Evolutionary conservation across 2,113 vertebrate genomes (phyloP).

Genomic region (Ellobius talpinus): DNA sequence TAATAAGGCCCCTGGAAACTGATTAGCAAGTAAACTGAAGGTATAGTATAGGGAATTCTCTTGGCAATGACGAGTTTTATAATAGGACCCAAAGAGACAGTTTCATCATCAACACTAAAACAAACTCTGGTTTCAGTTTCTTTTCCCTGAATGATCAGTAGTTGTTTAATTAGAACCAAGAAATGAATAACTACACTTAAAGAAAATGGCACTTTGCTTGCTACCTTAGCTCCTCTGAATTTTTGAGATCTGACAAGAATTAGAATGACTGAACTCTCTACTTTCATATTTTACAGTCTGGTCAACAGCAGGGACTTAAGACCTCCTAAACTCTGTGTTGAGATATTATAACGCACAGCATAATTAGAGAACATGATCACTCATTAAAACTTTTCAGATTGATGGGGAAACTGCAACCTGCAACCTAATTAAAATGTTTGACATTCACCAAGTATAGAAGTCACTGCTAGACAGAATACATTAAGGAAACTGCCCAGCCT

Average conservation of each 20-base stretch:
- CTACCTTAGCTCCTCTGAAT: neutral
- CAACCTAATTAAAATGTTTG: neutral
- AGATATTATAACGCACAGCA: neutral
- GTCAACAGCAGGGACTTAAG: neutral
- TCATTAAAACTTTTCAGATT: neutral
- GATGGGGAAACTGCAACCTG: neutral
- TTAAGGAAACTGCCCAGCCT: neutral
- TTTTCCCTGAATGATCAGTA: slow-evolving; percentile 19
- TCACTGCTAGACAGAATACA: neutral
- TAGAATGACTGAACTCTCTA: neutral
- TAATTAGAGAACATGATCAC: neutral
- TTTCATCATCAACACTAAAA: slow-evolving; percentile 25
- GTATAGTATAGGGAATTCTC: slow-evolving; percentile 19
- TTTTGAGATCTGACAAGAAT: neutral
- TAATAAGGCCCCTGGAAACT: slow-evolving; percentile 78
- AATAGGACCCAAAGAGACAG: slow-evolving; percentile 76
- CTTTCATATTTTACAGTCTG: neutral
- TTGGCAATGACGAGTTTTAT: neutral
- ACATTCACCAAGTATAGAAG: neutral
- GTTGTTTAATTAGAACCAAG: slow-evolving; percentile 30
- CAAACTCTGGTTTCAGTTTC: slow-evolving; percentile 36
- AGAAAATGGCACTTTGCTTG: neutral
- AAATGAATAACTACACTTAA: neutral
- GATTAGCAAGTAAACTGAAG: slow-evolving; percentile 46
- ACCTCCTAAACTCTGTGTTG: neutral